Evolutionary conservation across 2,113 vertebrate species (phyloP).

Genomic region (Rhodinocichla rosea): DNA sequence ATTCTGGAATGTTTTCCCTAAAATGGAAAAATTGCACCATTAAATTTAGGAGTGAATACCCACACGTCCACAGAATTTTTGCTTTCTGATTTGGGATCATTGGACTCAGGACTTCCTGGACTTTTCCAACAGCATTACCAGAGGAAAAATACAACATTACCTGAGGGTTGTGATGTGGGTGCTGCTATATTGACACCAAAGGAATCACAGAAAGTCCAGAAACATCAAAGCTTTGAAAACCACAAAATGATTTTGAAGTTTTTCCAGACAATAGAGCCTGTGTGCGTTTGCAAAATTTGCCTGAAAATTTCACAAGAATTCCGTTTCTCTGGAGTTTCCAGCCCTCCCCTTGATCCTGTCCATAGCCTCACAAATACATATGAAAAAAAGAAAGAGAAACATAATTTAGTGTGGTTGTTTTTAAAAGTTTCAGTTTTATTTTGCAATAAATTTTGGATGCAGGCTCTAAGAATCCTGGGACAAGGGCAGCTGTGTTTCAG

Average conservation of each 20-base stretch:
- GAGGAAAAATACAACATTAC: background rate
- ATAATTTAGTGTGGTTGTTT: background rate
- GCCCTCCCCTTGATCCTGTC: background rate
- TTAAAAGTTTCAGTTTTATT: slow-evolving; percentile 16
- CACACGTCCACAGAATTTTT: background rate
- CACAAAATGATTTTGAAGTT: background rate
- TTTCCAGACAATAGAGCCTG: background rate
- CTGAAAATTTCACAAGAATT: slow-evolving; percentile 9
- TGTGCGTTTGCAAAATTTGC: background rate
- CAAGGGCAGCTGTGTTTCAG: slow-evolving; percentile 50
- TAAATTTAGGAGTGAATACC: background rate
- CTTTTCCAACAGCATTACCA: background rate
- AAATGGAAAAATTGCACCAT: background rate
- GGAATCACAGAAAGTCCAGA: background rate
- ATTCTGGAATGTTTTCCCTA: background rate
- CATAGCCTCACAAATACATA: background rate
- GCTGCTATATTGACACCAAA: background rate
- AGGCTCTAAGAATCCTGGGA: background rate
- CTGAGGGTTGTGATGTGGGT: background rate
- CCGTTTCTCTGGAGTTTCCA: background rate
- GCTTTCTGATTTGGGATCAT: background rate
- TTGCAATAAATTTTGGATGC: slow-evolving; percentile 45
- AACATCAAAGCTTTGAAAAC: background rate
- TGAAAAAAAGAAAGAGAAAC: background rate
- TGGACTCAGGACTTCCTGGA: background rate